Evolutionary conservation across 2,888 invertebrate species (phyloP), one percentile per base, ranked within the genome.

Genomic region (Dryadula phaetusa): DNA sequence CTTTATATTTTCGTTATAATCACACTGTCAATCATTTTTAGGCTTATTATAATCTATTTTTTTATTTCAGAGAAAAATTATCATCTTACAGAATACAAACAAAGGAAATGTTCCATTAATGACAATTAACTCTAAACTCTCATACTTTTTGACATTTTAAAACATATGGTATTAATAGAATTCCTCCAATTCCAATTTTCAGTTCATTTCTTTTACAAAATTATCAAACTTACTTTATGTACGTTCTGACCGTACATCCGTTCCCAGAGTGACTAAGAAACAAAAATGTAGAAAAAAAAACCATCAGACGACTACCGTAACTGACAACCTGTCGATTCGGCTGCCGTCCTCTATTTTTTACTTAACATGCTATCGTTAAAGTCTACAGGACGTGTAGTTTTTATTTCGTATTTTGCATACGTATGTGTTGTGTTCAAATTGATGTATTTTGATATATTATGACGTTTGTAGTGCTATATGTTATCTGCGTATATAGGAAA

Each of bases 231-330:
- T 8, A 20, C 22, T 56, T 56, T 37, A 37, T 58, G 56, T 67
- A 60, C 62, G 64, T 86, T n/a, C n/a, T n/a, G n/a, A 83, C 86
- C 32, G 14, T 32, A 85, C 88, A 90, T 91, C 90, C 90, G 90
- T 90, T 91, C 90, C 84, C 90, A 90, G 88, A 88, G 88, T 85
- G 86, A 86, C 84, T 83, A 84, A 77, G 79, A 79, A 75, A 75
- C 54, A 37, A 78, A 75, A 80, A 85, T 78, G 83, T 83, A 80
- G 79, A 46, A 65, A 64, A 52, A 54, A 60, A 68, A 54, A 37
- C 32, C 14, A 32, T 12, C 42, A 47, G 47, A 49, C 53, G 69
- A 37, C 58, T 62, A 69, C 69, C 58, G 62, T 61, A 64, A 68
- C 67, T 62, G 65, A 61, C 68, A 66, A 70, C 60, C 65, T 70